These are phyloP conservation scores for Laticauda colubrina DNA, from an alignment of 2,113 vertebrate genomes.

Conservation along the genomic window DNA sequence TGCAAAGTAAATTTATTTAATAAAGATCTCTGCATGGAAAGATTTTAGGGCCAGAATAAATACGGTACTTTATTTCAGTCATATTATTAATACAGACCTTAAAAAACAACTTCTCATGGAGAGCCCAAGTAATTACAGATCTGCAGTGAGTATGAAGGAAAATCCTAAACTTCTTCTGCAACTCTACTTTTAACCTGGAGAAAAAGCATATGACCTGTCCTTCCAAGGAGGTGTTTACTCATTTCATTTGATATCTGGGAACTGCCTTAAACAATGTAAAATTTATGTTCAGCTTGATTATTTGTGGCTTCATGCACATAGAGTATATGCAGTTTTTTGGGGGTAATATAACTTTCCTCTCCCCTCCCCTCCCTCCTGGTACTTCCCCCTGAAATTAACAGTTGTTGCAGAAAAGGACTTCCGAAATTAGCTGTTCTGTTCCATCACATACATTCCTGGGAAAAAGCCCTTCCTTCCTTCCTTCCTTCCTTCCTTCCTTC, in stretches of 20 bases:
- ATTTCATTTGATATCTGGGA: neutral
- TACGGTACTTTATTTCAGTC: neutral
- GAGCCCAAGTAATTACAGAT: neutral
- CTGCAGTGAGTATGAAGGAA: neutral
- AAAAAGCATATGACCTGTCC: neutral
- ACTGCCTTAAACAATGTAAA: neutral
- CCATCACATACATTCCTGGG: too few relatives aligned
- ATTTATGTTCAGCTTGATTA: neutral
- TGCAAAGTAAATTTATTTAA: neutral
- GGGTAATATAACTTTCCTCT: neutral
- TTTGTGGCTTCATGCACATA: neutral
- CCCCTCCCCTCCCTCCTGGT: neutral
- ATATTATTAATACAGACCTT: neutral
- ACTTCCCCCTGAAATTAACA: too few relatives aligned
- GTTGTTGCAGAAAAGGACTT: too few relatives aligned
- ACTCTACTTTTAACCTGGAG: neutral
- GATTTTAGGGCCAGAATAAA: neutral
- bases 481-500: too few relatives aligned
- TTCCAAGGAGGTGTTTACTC: neutral
- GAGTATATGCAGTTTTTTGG: too few relatives aligned
- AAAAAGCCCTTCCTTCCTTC: too few relatives aligned
- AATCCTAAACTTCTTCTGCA: neutral
- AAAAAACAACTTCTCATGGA: neutral
- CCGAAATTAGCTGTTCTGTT: too few relatives aligned
- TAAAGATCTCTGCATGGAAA: neutral